Conservation (phyloP, 2,888 invertebrate genomes). For the Panzeria rudis region DNA sequence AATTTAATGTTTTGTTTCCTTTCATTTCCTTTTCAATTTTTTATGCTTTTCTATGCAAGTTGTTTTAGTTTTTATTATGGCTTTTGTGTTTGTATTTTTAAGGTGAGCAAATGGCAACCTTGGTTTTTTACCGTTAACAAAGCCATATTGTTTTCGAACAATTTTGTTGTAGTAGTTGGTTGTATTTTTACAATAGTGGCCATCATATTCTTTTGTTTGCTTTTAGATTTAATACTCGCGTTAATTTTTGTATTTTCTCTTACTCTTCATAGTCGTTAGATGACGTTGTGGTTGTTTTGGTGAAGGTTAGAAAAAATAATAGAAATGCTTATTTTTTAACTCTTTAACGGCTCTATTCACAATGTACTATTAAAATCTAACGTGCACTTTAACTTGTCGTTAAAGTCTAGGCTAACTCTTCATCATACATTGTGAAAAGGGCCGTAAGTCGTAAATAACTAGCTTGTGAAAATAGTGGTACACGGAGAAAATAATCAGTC, state of each 20-base stretch:
- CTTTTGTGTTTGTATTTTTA: not conserved
- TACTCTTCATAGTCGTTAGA: not conserved
- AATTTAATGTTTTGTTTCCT: slow-evolving; percentile 30
- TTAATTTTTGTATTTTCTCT: not conserved
- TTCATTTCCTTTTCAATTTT: slow-evolving; percentile 39
- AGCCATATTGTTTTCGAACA: slow-evolving; percentile 28
- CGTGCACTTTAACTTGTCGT: too few species aligned
- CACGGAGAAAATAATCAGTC: too few species aligned
- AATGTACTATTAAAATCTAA: too few species aligned
- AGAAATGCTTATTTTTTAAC: too few species aligned
- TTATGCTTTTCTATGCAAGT: not conserved
- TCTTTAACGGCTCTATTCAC: too few species aligned
- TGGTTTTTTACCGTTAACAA: slow-evolving; percentile 27
- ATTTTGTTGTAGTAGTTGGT: slow-evolving; percentile 18
- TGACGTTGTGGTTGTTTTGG: not conserved
- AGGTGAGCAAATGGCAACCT: slow-evolving; percentile 7
- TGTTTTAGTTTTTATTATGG: not conserved
- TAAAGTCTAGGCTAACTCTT: too few species aligned
- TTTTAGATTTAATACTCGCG: not conserved
- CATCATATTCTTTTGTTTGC: slow-evolving; percentile 36
- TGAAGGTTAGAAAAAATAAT: too few species aligned
- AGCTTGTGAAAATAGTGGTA: too few species aligned
- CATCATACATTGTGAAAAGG: too few species aligned
- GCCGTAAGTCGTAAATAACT: too few species aligned
- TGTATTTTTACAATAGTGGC: slow-evolving; percentile 28